Base-by-base conservation (phyloP, 2,888 invertebrate genomes). In the Polymixis flavicincta region DNA sequence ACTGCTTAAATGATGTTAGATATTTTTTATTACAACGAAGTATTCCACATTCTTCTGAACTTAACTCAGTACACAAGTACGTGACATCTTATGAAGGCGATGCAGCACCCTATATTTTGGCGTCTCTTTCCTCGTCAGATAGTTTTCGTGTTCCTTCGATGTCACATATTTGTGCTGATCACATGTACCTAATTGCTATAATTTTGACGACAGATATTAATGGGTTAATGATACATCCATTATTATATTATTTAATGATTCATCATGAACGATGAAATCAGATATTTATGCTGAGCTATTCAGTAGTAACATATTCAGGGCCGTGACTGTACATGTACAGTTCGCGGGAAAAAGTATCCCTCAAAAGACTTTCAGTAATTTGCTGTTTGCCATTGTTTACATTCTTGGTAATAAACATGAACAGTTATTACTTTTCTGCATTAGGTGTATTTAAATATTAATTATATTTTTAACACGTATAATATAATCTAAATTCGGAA, bases 401-500 rank as follows among this genome's bases (percentile, higher is more conserved):
- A 71, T 81, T 73, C 9, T 57, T 63, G 50, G 77, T 61, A 71
- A 59, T 67, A 71, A 48, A 78, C 70, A 64, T 37, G 50, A 50
- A 57, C 9, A 32, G 22, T 70, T 54, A 11, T 52, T 61, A 57
- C 14, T 60, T 54, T 64, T 61, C 42, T 66, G 28, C 54, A 69
- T 59, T 74, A 71, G 64, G 65, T 71, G 63, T 64, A 37, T 74
- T 69, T 74, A 84, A 78, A 78, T 76, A 83, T 74, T 64, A 73
- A 57, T 55, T 61, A 80, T 74, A 60, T 69, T 28, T 61, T 73
- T 68, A 75, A 72, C 52, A 61, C 76, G 63, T 76, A 57, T 76
- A 74, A 60, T 76, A 75, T 73, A 78, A 72, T 83, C 80, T 86
- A 81, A 75, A 74, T 76, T 76, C 50, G 72, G 80, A 85, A 57